These are phyloP conservation scores for Plebejus argus DNA, from an alignment of 2,888 invertebrate genomes.

Conservation along the genomic window DNA sequence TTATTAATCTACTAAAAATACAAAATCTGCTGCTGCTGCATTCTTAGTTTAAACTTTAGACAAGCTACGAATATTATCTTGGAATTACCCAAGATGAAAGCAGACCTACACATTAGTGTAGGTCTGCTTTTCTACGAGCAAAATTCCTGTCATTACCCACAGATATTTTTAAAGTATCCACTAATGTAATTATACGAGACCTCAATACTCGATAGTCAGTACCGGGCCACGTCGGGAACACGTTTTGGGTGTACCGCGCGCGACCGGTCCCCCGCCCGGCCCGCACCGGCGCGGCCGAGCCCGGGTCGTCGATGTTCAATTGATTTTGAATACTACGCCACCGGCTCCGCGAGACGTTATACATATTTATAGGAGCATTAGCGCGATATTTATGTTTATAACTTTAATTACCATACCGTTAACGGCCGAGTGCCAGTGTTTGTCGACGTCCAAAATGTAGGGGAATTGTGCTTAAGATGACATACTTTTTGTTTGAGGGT, in stretches of 20 bases:
- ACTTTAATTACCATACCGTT: constrained; percentile 12
- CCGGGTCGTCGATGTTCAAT: neutral
- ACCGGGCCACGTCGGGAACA: neutral
- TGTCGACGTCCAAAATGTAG: neutral
- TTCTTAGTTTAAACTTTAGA: too few relatives aligned
- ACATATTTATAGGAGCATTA: constrained; percentile 20
- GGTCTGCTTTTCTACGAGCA: neutral
- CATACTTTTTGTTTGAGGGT: too few relatives aligned
- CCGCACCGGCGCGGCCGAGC: neutral
- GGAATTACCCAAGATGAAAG: too few relatives aligned
- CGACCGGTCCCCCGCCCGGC: neutral
- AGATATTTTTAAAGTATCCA: neutral
- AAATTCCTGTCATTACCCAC: neutral
- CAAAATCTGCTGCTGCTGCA: neutral
- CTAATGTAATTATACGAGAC: neutral
- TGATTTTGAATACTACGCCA: constrained; percentile 20
- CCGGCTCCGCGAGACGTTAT: neutral
- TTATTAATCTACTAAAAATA: neutral
- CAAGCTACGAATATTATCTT: too few relatives aligned
- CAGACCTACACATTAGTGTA: too few relatives aligned
- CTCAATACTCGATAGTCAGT: neutral
- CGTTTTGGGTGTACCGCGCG: neutral
- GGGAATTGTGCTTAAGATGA: too few relatives aligned
- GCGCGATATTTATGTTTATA: constrained; percentile 14
- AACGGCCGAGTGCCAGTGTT: neutral